A percentile compares a stretch with the other conserved stretches of the same genome.
phyloP scores from a whole-genome alignment of 2,797 vertebrate genomes.

The Ptychadena robeensis region DNA sequence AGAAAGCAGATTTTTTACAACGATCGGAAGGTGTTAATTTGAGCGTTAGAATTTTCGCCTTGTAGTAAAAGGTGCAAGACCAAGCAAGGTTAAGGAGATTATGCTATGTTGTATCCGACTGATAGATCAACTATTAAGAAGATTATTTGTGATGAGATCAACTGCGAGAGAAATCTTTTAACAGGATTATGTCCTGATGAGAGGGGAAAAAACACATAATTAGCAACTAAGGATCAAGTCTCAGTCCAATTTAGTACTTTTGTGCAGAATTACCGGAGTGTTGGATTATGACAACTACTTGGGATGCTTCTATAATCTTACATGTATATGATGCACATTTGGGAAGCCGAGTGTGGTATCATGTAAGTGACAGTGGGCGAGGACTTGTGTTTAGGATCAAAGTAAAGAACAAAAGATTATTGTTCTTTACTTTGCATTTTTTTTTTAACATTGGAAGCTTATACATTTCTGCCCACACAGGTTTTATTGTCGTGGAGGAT shows the following conservation, averaged over 20 bases:
- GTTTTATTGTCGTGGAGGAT: not conserved
- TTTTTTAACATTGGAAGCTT: too few relatives aligned
- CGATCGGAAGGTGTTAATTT: slow-evolving; percentile 43
- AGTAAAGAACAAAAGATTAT: too few relatives aligned
- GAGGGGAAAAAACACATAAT: slow-evolving; percentile 36
- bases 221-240: slow-evolving; percentile 55
- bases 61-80: slow-evolving; percentile 50
- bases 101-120: slow-evolving; percentile 50
- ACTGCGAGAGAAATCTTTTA: slow-evolving; percentile 53
- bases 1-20: not conserved
- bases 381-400: too few relatives aligned
- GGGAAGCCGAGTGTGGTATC: not conserved
- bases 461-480: not conserved
- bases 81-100: slow-evolving; percentile 57
- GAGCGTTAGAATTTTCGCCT: slow-evolving; percentile 19
- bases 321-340: not conserved
- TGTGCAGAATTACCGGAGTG: slow-evolving; percentile 20
- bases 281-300: not conserved
- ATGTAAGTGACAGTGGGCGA: not conserved
- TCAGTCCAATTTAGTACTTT: slow-evolving; percentile 28
- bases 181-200: slow-evolving; percentile 56
- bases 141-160: slow-evolving; percentile 62
- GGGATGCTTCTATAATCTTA: not conserved
- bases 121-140: slow-evolving; percentile 61
- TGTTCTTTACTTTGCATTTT: too few relatives aligned